Evolutionary conservation across 2,113 vertebrate species (phyloP).

Genomic region (Xiphorhynchus elegans): DNA sequence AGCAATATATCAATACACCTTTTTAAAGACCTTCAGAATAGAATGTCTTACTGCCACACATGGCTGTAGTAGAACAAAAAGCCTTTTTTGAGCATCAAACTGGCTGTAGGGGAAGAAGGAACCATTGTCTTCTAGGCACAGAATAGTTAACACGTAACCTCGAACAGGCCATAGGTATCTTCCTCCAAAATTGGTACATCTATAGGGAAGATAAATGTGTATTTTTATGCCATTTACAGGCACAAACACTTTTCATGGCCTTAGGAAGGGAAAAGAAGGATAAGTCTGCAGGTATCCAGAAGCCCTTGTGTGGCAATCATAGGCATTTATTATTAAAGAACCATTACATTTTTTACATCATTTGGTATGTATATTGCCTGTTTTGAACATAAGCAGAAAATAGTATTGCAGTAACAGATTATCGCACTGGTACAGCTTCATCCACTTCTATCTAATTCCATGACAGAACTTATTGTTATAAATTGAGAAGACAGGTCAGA

Average conservation of each 20-base stretch:
- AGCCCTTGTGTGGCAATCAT: not conserved
- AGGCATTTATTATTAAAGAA: not conserved
- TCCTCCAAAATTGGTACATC: not conserved
- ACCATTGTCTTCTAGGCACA: not conserved
- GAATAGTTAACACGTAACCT: not conserved
- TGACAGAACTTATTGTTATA: not conserved
- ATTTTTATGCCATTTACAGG: not conserved
- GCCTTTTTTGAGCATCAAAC: not conserved
- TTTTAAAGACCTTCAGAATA: not conserved
- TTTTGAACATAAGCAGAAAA: not conserved
- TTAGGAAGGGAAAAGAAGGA: not conserved
- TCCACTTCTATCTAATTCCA: not conserved
- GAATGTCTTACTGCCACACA: not conserved
- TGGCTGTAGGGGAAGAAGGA: not conserved
- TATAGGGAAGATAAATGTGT: not conserved
- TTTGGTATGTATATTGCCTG: not conserved
- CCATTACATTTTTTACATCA: not conserved
- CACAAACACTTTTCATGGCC: not conserved
- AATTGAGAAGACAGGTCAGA: not conserved
- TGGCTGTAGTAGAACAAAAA: not conserved
- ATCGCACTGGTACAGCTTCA: not conserved
- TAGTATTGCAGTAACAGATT: not conserved
- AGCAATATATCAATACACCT: not conserved
- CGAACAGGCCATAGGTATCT: not conserved
- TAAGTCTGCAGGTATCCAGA: not conserved